Evolutionary conservation across 37 sponge, comb jelly and placozoan genomes (phyloP).

Genomic region (Corticium candelabrum): DNA sequence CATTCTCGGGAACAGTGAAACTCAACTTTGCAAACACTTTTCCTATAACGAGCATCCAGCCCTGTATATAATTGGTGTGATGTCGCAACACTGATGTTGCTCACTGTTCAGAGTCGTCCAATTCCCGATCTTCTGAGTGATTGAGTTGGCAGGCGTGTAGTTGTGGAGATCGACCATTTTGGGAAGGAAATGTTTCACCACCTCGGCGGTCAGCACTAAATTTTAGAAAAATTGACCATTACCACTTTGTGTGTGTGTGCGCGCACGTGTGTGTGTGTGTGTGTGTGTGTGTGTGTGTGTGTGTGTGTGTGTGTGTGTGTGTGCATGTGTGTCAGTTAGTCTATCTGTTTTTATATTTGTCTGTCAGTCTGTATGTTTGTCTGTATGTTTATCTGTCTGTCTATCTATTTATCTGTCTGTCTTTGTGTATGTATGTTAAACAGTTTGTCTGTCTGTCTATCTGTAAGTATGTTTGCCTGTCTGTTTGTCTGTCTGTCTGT

Average conservation of each 20-base stretch:
- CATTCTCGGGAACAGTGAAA: conserved; percentile 60
- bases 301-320: too few relatives aligned
- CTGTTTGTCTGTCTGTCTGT: too few relatives aligned
- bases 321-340: neutral
- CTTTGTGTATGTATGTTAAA: too few relatives aligned
- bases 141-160: conserved; percentile 82
- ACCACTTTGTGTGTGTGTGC: too few relatives aligned
- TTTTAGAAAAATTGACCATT: neutral
- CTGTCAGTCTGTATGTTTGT: too few relatives aligned
- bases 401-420: too few relatives aligned
- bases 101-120: conserved; percentile 93
- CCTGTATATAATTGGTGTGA: neutral
- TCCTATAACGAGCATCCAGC: conserved; percentile 30
- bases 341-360: too few relatives aligned
- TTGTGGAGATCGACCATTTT: conserved; percentile 86
- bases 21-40: conserved; percentile 74
- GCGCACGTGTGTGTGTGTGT: too few relatives aligned
- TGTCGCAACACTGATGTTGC: conserved; percentile 6
- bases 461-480: too few relatives aligned
- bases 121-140: conserved; percentile 78
- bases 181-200: conserved; percentile 78
- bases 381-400: too few relatives aligned
- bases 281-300: too few relatives aligned
- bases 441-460: too few relatives aligned
- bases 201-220: conserved; percentile 85